Evolutionary conservation across 1,140 invertebrate genomes (phyloP), one percentile per base, ranked within the genome.

Genomic region (Oncopodura yosiiana): DNA sequence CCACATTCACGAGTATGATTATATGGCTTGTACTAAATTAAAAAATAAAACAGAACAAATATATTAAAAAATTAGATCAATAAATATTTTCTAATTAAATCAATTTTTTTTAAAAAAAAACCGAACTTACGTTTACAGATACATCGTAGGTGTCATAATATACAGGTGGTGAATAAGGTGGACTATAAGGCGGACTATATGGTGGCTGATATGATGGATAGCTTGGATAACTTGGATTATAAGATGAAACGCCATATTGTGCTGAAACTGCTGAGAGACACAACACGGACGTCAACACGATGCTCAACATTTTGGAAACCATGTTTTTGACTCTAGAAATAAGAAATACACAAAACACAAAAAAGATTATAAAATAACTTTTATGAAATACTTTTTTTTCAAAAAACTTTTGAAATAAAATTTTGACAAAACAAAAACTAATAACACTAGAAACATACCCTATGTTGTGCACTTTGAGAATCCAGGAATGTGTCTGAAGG

Each of bases 101-200:
- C 6, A 48, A 5, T 12, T 3, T 19, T 8, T 30, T 8, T 30
- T 29, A 19, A 45, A 44, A 53, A 3, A 18, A 26, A 37, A 30
- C n/a, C 19, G 24, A 30, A 60, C 53, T 60, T 56, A 60, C 58
- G 34, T 63, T 55, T 16, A 60, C 55, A 41, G 50, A 19, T 1
- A 54, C 60, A 5, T 63, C 61, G 16, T 49, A 51, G 12, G 57
- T 60, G 23, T 63, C 61, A 49, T 63, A 60, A 45, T 60, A 63
- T 19, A 44, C 14, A 1, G 43, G 51, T 11, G 48, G 36, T 9
- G 37, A 32, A n/a, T 23, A 16, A 23, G 30, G 37, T 3, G 53
- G 30, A 37, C 19, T 16, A 3, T 6, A 8, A 21, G 51, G 51
- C n/a, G 50, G 50, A 24, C 12, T 30, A n/a, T 37, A 46, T 8